Evolutionary conservation across 2,888 invertebrate species (phyloP).

Genomic region (Nycteola revayana): DNA sequence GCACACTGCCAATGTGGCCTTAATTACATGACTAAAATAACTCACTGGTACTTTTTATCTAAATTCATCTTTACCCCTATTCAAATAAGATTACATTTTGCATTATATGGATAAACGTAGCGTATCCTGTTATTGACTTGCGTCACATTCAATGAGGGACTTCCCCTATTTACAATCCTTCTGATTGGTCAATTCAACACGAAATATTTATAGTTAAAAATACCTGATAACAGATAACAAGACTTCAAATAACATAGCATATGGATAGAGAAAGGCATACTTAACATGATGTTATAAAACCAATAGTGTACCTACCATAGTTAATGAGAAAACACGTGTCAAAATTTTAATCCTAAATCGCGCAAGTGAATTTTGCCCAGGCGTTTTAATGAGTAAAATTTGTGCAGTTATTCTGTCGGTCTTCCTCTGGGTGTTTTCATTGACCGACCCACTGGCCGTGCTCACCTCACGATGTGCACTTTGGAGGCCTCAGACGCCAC

Average conservation of each 20-base stretch:
- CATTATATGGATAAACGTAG: too few species aligned
- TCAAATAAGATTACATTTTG: too few species aligned
- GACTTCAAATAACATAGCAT: neutral
- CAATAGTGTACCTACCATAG: neutral
- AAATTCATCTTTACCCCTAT: too few species aligned
- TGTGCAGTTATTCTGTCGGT: slow-evolving; percentile 3
- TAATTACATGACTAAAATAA: too few species aligned
- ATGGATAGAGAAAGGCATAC: neutral
- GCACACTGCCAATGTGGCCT: too few species aligned
- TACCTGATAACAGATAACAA: too few species aligned
- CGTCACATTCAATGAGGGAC: too few species aligned
- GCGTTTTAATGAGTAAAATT: neutral
- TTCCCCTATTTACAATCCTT: too few species aligned
- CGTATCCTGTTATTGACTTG: too few species aligned
- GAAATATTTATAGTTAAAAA: too few species aligned
- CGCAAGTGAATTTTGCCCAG: slow-evolving; percentile 15
- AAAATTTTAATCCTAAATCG: slow-evolving; percentile 12
- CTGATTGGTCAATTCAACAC: too few species aligned
- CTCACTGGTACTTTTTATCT: too few species aligned
- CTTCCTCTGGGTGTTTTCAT: slow-evolving; percentile 29
- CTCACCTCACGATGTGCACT: slow-evolving; percentile 7
- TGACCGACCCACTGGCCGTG: slow-evolving; percentile 22
- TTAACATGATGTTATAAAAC: neutral
- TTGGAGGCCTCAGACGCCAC: slow-evolving; percentile 14
- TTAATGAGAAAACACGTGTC: neutral